A percentile compares a stretch with the other conserved stretches of the same genome.
Evolutionary conservation across 1,140 invertebrate species (phyloP).

Genomic region (Matsumurasca onukii): DNA sequence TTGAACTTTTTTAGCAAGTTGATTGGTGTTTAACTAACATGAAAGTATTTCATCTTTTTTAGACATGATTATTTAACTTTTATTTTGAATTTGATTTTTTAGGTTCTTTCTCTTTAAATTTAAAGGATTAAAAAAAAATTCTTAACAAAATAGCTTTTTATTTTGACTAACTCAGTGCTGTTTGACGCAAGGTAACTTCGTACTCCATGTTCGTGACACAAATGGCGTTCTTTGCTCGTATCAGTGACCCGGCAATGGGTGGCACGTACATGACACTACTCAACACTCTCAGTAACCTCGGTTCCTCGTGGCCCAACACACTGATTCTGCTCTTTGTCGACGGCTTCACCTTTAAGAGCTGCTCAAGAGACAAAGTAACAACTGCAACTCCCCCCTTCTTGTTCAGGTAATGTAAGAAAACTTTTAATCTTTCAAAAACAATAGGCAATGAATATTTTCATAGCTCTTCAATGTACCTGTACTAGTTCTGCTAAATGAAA

Average conservation of each 20-base stretch:
- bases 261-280: constrained; percentile 99
- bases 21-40: background rate
- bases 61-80: background rate
- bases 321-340: constrained; percentile 92
- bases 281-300: constrained; percentile 95
- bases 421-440: too few species aligned
- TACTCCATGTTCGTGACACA: constrained; percentile 79
- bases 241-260: constrained; percentile 92
- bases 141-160: constrained; percentile 13
- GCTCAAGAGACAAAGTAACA: constrained; percentile 57
- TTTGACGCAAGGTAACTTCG: constrained; percentile 66
- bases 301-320: constrained; percentile 96
- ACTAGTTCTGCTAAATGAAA: too few species aligned
- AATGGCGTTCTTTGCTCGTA: constrained; percentile 82
- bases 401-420: too few species aligned
- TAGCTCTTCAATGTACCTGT: too few species aligned
- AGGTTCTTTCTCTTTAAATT: background rate
- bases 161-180: too few species aligned
- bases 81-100: background rate
- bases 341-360: constrained; percentile 77
- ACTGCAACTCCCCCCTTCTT: too few species aligned
- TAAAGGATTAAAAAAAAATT: background rate
- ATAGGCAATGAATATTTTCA: too few species aligned
- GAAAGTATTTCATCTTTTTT: background rate
- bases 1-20: background rate